Base-by-base conservation (phyloP, 2,113 vertebrate species). In the Silurus glanis region DNA sequence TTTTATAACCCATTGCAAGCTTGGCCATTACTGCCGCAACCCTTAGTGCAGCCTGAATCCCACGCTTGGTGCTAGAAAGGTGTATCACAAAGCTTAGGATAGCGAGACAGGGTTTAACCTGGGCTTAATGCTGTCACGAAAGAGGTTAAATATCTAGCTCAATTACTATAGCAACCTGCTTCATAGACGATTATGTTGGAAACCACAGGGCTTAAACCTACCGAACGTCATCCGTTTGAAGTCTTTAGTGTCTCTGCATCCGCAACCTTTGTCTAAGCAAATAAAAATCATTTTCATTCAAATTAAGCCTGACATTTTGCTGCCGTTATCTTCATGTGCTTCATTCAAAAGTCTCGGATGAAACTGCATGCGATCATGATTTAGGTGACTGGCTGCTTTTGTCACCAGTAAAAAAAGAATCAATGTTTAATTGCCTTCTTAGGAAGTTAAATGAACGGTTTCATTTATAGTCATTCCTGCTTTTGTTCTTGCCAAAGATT, bases 81-180 rank as follows among this genome's bases (percentile, higher is more conserved):
- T 55, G 16, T 25, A 16, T 25, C 81, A 69, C 62, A 53, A 69
- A 69, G 82, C 28, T 25, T 83, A 55, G 28, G 82, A 23, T 56
- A 45, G 25, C 8, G 19, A 28, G 16, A 4, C n/a, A 55, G 10
- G 66, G 25, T 72, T 72, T 71, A 83, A 83, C 66, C 66, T 19
- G 25, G 28, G 17, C 28, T 83, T 83, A 74, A 82, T 51, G 59
- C 23, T 16, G 47, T 62, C 58, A 75, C 69, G 66, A 66, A 72
- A 82, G 21, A 5, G 71, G 56, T 61, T 85, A 51, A 59, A 25
- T 80, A 85, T 80, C 84, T 85, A 56, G 58, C 69, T 75, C 80
- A 66, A 45, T 86, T 69, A 62, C 85, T 75, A 74, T 86, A 53
- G 79, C 85, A 74, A 81, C 56, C 25, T 74, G 56, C 67, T 62